Base-by-base conservation (phyloP, 1,140 invertebrate species). In the Rhynchophorus ferrugineus region DNA sequence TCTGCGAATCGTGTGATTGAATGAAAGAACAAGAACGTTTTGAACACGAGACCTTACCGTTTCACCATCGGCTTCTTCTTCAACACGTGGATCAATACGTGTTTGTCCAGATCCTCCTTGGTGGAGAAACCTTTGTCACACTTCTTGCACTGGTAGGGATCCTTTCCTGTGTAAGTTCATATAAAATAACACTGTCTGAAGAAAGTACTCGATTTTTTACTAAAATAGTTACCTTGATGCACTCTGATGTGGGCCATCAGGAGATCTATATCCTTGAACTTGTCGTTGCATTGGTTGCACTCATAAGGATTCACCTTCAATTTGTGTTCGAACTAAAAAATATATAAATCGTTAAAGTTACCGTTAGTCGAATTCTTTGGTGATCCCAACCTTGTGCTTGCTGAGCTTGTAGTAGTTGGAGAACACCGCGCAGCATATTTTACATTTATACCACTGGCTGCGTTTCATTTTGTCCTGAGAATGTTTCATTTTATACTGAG, bases 101-200 rank as follows among this genome's bases (percentile, higher is more conserved):
- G 65, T 2, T 42, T 43, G 1, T 59, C 50, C 21, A 59, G 48
- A 11, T 61, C 59, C 2, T 54, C 38, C 11, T 56, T 59, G 6
- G 58, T 58, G 20, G 49, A 52, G 35, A 66, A 66, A 1, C 51
- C 51, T 34, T 56, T 20, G 8, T 62, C 49, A 36, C 66, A 68
- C 37, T 64, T 63, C 46, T 42, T 48, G 34, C 66, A 68, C 0
- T 37, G 42, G 44, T 62, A 64, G 0, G 63, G 64, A 13, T 58
- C 37, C 51, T 66, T 65, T 2, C 65, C 65, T 63, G 39, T 11
- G 43, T 51, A 50, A 34, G 35, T 29, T 29, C 3, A 22, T 39
- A 17, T 5, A 53, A 37, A 16, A 7, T n/a, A 39, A 11, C n/a
- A 19, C 33, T 7, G 11, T 45, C 8, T 2, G 6, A n/a, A n/a